A percentile compares a stretch with the other conserved stretches of the same genome.
phyloP scores from a whole-genome alignment of 2,113 vertebrate genomes.

The Murina feae region DNA sequence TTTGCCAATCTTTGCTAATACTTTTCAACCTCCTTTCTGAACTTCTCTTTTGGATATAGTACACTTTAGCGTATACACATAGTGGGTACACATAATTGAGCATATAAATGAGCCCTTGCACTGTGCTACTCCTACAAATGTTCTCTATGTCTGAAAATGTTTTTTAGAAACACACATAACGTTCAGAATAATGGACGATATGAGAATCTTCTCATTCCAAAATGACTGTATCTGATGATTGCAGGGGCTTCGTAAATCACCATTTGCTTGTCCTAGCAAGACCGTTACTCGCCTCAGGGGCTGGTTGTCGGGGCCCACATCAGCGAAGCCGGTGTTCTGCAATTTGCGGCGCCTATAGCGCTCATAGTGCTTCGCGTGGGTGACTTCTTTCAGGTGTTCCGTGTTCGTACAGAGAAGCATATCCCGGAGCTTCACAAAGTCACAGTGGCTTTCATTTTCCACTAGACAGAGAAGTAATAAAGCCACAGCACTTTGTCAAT shows the following conservation, averaged over 20 bases:
- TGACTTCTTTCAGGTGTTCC: conserved; percentile 94
- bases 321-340: conserved; percentile 89
- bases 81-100: neutral
- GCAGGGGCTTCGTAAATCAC: neutral
- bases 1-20: neutral
- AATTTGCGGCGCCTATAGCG: conserved; percentile 87
- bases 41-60: neutral
- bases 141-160: neutral
- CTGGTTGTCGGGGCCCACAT: conserved; percentile 86
- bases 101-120: neutral
- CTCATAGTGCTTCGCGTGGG: conserved; percentile 88
- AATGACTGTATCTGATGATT: neutral
- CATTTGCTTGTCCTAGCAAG: neutral
- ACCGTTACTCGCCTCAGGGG: conserved; percentile 80
- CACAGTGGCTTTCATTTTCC: conserved; percentile 95
- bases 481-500: neutral
- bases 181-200: neutral
- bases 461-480: conserved; percentile 79
- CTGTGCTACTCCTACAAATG: neutral
- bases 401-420: conserved; percentile 94
- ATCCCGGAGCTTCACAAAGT: conserved; percentile 92
- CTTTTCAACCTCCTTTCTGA: neutral
- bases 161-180: neutral
- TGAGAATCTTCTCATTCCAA: neutral
- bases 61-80: neutral